A percentile compares a stretch with the other conserved stretches of the same genome.
Evolutionary conservation across 2,888 invertebrate genomes (phyloP).

Genomic region (Sarcophaga caerulescens): DNA sequence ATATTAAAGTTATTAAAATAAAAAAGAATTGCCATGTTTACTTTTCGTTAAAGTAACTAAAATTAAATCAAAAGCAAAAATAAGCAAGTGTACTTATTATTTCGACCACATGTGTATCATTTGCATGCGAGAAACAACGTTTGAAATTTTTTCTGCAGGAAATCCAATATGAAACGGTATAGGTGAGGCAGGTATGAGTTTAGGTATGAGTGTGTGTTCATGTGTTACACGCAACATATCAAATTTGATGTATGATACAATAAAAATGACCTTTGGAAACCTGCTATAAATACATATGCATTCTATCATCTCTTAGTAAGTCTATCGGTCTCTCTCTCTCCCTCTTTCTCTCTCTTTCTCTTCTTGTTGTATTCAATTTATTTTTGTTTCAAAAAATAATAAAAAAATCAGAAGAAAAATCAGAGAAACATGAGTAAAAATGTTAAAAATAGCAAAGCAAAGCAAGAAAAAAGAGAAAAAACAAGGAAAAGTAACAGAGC

Average conservation of each 20-base stretch:
- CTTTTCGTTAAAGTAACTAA: too few species aligned
- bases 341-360: not conserved
- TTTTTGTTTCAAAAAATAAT: not conserved
- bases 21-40: too few species aligned
- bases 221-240: constrained; percentile 35
- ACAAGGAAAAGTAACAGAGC: not conserved
- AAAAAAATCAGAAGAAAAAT: constrained; percentile 4
- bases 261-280: constrained; percentile 62
- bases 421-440: not conserved
- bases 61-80: too few species aligned
- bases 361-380: constrained; percentile 23
- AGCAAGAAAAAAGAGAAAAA: constrained; percentile 1
- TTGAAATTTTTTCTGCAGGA: constrained; percentile 11
- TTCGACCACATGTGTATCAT: not conserved
- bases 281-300: constrained; percentile 10
- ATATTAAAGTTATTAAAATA: too few species aligned
- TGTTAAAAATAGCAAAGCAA: not conserved
- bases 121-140: not conserved
- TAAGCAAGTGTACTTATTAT: too few species aligned
- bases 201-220: not conserved
- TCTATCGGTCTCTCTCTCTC: not conserved
- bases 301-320: not conserved
- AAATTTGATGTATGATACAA: constrained; percentile 52
- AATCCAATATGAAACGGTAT: not conserved
- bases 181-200: not conserved